Evolutionary conservation across 2,797 vertebrate genomes (phyloP).

Genomic region (Periophthalmus magnuspinnatus): DNA sequence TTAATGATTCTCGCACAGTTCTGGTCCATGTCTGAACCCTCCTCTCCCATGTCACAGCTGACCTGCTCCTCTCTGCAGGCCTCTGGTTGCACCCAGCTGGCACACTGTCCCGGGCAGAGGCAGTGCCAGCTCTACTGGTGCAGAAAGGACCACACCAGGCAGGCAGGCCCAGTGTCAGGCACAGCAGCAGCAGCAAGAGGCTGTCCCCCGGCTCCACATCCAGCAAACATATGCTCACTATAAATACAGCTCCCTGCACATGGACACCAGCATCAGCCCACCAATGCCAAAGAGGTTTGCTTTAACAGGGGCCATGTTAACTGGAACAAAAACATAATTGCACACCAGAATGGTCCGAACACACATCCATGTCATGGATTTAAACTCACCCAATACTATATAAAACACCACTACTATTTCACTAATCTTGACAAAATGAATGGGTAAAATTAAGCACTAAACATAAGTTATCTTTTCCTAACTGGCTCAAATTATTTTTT

Average conservation of each 20-base stretch:
- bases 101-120: constrained; percentile 64
- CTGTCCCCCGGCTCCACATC: constrained; percentile 62
- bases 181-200: constrained; percentile 44
- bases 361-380: constrained; percentile 20
- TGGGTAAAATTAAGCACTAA: not conserved
- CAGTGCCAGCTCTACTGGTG: constrained; percentile 77
- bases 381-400: not conserved
- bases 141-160: constrained; percentile 77
- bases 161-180: constrained; percentile 68
- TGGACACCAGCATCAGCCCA: constrained; percentile 62
- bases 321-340: constrained; percentile 68
- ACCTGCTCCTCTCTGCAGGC: constrained; percentile 70
- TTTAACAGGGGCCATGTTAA: constrained; percentile 67
- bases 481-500: not conserved
- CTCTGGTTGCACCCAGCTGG: constrained; percentile 76
- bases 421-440: not conserved
- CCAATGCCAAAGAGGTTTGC: constrained; percentile 63
- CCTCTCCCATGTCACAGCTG: constrained; percentile 60
- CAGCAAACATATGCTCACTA: constrained; percentile 53
- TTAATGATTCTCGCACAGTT: constrained; percentile 1
- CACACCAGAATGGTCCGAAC: constrained; percentile 44
- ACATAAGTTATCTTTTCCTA: not conserved
- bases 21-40: constrained; percentile 25
- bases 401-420: not conserved
- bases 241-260: constrained; percentile 41